phyloP scores from a whole-genome alignment of 1,140 invertebrate species.

The Drosophila punjabiensis region DNA sequence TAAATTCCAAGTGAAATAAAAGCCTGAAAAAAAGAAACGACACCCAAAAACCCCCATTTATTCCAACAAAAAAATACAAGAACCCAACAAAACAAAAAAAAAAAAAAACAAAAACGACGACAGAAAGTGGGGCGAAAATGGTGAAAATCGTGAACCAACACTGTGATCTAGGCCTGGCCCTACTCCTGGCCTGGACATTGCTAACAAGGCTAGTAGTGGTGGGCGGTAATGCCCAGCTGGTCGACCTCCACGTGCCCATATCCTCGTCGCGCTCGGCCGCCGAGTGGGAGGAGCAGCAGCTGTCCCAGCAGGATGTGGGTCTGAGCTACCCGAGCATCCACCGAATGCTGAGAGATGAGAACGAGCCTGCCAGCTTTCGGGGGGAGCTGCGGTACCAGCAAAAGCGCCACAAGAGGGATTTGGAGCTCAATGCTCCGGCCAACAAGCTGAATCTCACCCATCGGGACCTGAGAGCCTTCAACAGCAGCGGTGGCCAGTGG shows the following conservation, averaged over 20 bases:
- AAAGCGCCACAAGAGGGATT: constrained; percentile 51
- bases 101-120: constrained; percentile 10
- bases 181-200: constrained; percentile 30
- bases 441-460: constrained; percentile 56
- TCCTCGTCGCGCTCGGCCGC: constrained; percentile 42
- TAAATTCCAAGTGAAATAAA: constrained; percentile 82
- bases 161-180: constrained; percentile 56
- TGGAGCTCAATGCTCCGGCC: constrained; percentile 29
- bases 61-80: constrained; percentile 2
- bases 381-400: constrained; percentile 73
- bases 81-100: neutral
- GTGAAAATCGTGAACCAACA: constrained; percentile 46
- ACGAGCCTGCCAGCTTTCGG: constrained; percentile 65
- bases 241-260: constrained; percentile 1
- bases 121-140: constrained; percentile 43
- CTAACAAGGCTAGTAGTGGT: constrained; percentile 22
- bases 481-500: constrained; percentile 59
- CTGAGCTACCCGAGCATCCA: constrained; percentile 70
- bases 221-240: constrained; percentile 14
- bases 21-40: constrained; percentile 18
- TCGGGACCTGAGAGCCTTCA: constrained; percentile 47
- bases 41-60: constrained; percentile 18
- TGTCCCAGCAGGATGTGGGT: constrained; percentile 49
- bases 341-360: constrained; percentile 76
- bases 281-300: constrained; percentile 42